Evolutionary conservation across 64 coral and sea anemone species (phyloP).

Genomic region (Stichodactyla mertensii): DNA sequence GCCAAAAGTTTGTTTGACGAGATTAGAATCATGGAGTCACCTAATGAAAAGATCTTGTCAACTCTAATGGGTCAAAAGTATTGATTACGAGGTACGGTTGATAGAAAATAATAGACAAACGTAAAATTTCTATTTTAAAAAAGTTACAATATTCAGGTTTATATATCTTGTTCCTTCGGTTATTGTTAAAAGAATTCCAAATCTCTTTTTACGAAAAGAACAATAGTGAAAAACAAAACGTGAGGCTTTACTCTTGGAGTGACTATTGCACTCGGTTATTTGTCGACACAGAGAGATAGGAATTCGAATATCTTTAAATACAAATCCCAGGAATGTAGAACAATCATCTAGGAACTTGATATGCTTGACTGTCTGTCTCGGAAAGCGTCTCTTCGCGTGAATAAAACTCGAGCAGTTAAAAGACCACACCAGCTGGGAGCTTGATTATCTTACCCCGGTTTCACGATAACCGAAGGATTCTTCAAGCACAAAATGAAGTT

Average conservation of each 20-base stretch:
- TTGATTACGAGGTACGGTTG: background rate
- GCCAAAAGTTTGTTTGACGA: background rate
- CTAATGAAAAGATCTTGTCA: background rate
- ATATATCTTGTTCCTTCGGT: background rate
- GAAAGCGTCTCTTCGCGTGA: conserved; percentile 1
- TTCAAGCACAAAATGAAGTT: background rate
- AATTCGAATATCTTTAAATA: background rate
- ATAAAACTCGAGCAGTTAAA: background rate
- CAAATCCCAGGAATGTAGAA: background rate
- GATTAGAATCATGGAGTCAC: background rate
- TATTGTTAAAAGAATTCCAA: background rate
- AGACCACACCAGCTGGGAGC: background rate
- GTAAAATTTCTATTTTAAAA: background rate
- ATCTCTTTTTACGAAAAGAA: background rate
- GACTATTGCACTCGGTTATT: background rate
- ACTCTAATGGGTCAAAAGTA: background rate
- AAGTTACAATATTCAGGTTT: background rate
- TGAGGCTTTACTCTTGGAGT: no score
- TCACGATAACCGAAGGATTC: background rate
- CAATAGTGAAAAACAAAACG: background rate
- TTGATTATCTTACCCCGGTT: background rate
- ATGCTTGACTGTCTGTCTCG: background rate
- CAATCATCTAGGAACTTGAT: conserved; percentile 4
- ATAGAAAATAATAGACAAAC: background rate
- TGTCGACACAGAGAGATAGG: background rate